These are phyloP conservation scores for Lasioglossum morio DNA, from an alignment of 2,888 invertebrate genomes.

Conservation along the genomic window DNA sequence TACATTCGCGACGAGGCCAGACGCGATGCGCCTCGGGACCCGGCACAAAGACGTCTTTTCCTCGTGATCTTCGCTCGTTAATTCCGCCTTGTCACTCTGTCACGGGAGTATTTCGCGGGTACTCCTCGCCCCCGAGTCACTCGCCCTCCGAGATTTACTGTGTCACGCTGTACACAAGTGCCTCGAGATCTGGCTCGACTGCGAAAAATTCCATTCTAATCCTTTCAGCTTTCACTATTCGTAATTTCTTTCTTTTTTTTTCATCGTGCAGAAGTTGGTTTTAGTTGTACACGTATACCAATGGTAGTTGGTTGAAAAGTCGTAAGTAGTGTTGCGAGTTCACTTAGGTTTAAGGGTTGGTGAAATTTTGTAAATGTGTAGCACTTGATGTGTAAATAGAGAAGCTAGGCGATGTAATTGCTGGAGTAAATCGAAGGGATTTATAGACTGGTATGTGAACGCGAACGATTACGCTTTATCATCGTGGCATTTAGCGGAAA, in stretches of 20 bases:
- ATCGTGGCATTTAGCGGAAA: background rate
- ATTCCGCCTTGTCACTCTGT: background rate
- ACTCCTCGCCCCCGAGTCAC: background rate
- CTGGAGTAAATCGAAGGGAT: background rate
- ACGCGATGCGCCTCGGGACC: background rate
- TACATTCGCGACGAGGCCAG: background rate
- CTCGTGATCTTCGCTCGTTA: background rate
- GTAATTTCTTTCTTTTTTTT: too few species aligned
- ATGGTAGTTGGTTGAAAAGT: background rate
- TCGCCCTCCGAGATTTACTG: background rate
- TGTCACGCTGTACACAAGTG: background rate
- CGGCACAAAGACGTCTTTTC: background rate
- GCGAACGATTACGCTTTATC: conserved; percentile 6
- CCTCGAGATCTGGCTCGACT: background rate
- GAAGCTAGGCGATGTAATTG: background rate
- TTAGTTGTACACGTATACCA: too few species aligned
- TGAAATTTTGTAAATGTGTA: background rate
- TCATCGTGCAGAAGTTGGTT: too few species aligned
- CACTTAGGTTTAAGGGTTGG: too few species aligned
- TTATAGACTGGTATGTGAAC: background rate
- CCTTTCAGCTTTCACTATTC: background rate
- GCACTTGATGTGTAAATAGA: background rate
- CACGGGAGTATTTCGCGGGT: background rate
- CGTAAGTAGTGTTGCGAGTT: background rate
- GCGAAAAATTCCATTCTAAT: background rate